Percentiles rank a stretch among this genome's conserved stretches.
phyloP scores from a whole-genome alignment of 2,797 vertebrate species.

The Chiropotes sagulatus region DNA sequence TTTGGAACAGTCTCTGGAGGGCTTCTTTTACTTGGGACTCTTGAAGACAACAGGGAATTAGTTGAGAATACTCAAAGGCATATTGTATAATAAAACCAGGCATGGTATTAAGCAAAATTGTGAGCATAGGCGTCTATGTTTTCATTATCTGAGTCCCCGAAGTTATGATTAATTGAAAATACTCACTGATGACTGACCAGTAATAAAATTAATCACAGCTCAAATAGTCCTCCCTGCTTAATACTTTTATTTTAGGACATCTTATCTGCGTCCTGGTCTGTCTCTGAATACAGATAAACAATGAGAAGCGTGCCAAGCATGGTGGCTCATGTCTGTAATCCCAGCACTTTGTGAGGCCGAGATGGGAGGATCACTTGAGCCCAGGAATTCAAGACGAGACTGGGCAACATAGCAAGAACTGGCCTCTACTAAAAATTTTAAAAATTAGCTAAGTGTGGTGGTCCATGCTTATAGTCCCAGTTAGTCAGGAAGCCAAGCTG shows the following conservation, averaged over 20 bases:
- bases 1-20: slow-evolving; percentile 39
- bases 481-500: neutral
- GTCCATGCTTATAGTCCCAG: neutral
- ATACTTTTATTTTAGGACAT: neutral
- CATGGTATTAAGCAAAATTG: neutral
- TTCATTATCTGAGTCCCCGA: slow-evolving; percentile 20
- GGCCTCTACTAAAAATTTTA: neutral
- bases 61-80: slow-evolving; percentile 13
- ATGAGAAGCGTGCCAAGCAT: neutral
- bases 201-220: slow-evolving; percentile 14
- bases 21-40: slow-evolving; percentile 43
- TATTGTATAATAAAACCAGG: neutral
- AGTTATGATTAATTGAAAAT: slow-evolving; percentile 32
- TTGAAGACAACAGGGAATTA: slow-evolving; percentile 25
- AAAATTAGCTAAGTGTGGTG: neutral
- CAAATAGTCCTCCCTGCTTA: neutral
- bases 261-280: neutral
- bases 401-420: neutral
- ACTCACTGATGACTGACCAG: neutral
- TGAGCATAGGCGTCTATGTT: neutral
- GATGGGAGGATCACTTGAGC: neutral
- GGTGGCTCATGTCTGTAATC: neutral
- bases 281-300: neutral
- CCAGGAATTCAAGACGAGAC: neutral
- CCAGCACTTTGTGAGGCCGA: neutral